Base-by-base conservation (phyloP, 2,113 vertebrate species). In the Lasiurus cinereus region DNA sequence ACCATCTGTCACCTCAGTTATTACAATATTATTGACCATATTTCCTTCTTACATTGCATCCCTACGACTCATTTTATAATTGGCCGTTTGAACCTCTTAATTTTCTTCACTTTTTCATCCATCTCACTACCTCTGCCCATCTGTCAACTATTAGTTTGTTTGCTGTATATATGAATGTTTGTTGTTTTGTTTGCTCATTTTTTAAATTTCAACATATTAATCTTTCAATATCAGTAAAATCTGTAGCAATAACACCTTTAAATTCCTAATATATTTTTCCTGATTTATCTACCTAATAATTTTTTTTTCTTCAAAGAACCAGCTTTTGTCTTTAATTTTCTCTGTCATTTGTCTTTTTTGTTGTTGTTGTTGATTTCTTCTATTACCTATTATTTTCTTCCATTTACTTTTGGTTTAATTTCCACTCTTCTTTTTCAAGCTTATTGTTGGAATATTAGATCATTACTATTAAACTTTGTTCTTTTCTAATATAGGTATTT, bases 321-420 rank as follows among this genome's bases (percentile, higher is more conserved):
- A 67, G 50, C 46, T 74, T 67, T 89, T 67, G 46, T 22, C 69
- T 67, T 93, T 74, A 66, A 74, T 74, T 64, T 83, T 76, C 78
- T 76, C 78, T 88, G 22, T 83, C 31, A 33, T 21, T 70, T 88
- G 29, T 62, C 27, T 54, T 29, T 27, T 82, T 66, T 74, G 62
- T 67, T 36, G 52, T 54, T 56, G 54, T 29, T 36, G 21, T 54
- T 93, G 67, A 82, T 82, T 82, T 33, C 27, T 86, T 56, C 69
- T 76, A 59, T 43, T 80, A 62, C 13, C n/a, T 72, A n/a, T 54
- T 54, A 54, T 64, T 64, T 82, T 43, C 46, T 93, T 64, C 77
- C 64, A 56, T 74, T 83, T 93, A 24, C 48, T 83, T 89, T 76
- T 46, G 39, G 74, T 64, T 88, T 72, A 39, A 22, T 78, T 87